These are phyloP conservation scores for Sycophaga agraensis DNA, from an alignment of 1,140 invertebrate genomes.

Conservation along the genomic window DNA sequence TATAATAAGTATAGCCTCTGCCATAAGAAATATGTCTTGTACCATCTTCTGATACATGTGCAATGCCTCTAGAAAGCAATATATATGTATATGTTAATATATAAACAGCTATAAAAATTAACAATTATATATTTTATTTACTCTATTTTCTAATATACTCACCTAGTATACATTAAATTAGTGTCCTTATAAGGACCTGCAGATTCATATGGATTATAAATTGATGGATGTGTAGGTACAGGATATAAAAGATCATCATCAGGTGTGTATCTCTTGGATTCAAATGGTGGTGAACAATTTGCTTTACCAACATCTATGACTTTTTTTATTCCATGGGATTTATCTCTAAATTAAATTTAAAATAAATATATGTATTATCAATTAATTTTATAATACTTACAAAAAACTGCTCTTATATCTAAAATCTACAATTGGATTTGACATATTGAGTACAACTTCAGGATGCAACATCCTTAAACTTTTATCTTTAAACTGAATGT, in stretches of 20 bases:
- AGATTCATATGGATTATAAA: constrained; percentile 39
- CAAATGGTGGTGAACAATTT: background rate
- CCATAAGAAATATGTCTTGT: constrained; percentile 44
- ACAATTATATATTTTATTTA: background rate
- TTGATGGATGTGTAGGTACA: constrained; percentile 22
- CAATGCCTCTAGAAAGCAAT: constrained; percentile 34
- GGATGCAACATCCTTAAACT: background rate
- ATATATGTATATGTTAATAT: background rate
- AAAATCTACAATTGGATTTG: constrained; percentile 4
- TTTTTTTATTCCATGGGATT: background rate
- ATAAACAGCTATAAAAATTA: background rate
- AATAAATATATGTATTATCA: background rate
- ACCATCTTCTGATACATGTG: constrained; percentile 39
- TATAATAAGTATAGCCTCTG: constrained; percentile 45
- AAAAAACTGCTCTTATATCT: background rate
- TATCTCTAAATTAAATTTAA: constrained; percentile 11
- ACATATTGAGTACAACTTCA: background rate
- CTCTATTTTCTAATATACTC: background rate
- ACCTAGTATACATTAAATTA: constrained; percentile 48
- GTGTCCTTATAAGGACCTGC: constrained; percentile 35
- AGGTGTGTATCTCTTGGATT: background rate
- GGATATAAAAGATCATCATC: constrained; percentile 37
- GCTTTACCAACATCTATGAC: background rate
- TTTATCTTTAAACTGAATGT: constrained; percentile 19
- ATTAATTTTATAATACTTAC: constrained; percentile 19